Conservation (phyloP, 2,888 invertebrate species). For the Pseudeuparius sepicola region DNA sequence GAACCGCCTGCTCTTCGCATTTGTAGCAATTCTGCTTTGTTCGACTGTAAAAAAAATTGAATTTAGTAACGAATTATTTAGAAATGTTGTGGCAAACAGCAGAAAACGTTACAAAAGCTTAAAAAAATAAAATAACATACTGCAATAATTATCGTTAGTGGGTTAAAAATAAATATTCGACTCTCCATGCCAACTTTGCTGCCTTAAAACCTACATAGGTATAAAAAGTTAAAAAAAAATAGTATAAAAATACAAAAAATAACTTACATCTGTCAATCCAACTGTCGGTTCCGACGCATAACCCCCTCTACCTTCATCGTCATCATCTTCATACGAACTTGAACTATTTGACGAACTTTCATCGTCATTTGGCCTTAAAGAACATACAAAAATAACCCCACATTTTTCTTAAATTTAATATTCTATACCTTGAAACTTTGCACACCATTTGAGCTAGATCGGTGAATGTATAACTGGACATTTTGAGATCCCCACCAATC, state of each 20-base stretch:
- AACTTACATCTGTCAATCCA: constrained; percentile 42
- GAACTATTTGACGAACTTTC: constrained; percentile 50
- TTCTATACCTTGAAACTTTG: constrained; percentile 49
- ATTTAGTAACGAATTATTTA: constrained; percentile 6
- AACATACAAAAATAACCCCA: constrained; percentile 7
- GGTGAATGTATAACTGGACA: constrained; percentile 70
- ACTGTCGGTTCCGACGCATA: constrained; percentile 77
- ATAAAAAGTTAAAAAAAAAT: constrained; percentile 8
- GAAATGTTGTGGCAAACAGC: constrained; percentile 4
- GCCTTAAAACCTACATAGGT: constrained; percentile 4
- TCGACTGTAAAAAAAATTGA: constrained; percentile 16
- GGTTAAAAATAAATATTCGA: too few relatives aligned
- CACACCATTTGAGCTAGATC: constrained; percentile 91
- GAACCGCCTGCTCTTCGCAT: constrained; percentile 65
- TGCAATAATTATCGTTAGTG: too few relatives aligned
- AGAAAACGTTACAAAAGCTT: not conserved
- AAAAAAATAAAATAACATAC: not conserved
- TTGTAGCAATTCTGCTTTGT: constrained; percentile 32
- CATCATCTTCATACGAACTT: constrained; percentile 56
- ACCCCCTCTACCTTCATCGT: constrained; percentile 70
- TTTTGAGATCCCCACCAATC: constrained; percentile 9
- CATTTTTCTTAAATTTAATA: constrained; percentile 7
- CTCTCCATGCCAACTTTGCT: constrained; percentile 22
- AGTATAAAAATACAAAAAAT: constrained; percentile 8
- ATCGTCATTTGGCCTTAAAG: constrained; percentile 40